These are phyloP conservation scores for Nasonia vitripennis DNA, from an alignment of 1,140 invertebrate genomes.

Conservation along the genomic window DNA sequence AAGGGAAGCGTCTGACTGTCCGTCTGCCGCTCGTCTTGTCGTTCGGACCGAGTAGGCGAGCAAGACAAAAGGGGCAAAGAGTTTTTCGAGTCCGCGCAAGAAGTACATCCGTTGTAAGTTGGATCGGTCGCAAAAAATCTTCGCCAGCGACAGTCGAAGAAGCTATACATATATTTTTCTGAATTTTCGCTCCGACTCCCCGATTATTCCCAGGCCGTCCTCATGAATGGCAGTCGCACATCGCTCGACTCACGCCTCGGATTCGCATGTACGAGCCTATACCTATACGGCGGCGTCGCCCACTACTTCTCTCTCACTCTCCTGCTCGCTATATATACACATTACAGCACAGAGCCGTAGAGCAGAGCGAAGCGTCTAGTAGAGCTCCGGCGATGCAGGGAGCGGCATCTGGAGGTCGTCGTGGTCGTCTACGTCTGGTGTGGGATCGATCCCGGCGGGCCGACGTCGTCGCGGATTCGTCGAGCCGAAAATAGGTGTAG, in stretches of 20 bases:
- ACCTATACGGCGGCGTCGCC: background rate
- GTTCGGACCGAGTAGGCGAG: background rate
- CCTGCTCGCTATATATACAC: background rate
- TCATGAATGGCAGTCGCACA: background rate
- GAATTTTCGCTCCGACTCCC: too few species aligned
- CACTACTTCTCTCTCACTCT: too few species aligned
- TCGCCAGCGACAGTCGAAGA: too few species aligned
- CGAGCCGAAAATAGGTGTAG: constrained; percentile 47
- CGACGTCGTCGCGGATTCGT: constrained; percentile 49
- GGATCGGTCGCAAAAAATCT: background rate
- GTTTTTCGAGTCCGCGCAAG: background rate
- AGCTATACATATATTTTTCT: too few species aligned
- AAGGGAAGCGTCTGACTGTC: constrained; percentile 6
- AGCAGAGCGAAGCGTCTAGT: background rate
- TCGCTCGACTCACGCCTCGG: background rate
- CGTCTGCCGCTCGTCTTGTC: background rate
- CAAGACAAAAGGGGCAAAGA: background rate
- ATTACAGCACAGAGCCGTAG: too few species aligned
- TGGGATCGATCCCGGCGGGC: constrained; percentile 41
- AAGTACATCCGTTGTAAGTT: background rate
- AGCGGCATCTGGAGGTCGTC: constrained; percentile 61
- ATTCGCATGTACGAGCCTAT: background rate
- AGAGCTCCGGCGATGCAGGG: background rate
- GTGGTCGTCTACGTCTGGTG: constrained; percentile 52
- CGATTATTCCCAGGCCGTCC: too few species aligned